A percentile compares a stretch with the other conserved stretches of the same genome.
phyloP scores from a whole-genome alignment of 2,888 invertebrate species.

The Tillus elongatus region DNA sequence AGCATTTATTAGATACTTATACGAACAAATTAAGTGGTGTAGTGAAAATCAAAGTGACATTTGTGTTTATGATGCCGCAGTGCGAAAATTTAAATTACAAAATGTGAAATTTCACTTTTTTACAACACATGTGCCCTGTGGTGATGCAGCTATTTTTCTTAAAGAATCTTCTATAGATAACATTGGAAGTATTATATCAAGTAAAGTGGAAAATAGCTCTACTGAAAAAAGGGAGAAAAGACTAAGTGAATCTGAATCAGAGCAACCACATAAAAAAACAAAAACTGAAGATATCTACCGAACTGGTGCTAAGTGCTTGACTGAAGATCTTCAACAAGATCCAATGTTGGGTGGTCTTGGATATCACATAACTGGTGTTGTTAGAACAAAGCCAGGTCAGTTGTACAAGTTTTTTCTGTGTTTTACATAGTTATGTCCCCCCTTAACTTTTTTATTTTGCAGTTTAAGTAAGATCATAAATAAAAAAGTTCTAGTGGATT shows the following conservation, averaged over 20 bases:
- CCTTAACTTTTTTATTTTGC: background rate
- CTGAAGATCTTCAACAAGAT: slow-evolving; percentile 50
- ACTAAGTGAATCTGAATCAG: no score
- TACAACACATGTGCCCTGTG: slow-evolving; percentile 83
- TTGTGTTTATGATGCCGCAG: slow-evolving; percentile 19
- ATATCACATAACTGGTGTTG: slow-evolving; percentile 61
- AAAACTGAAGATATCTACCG: slow-evolving; percentile 48
- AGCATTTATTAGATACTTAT: slow-evolving; percentile 69
- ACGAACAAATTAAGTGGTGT: slow-evolving; percentile 44
- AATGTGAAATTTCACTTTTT: slow-evolving; percentile 70
- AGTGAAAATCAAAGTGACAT: slow-evolving; percentile 17
- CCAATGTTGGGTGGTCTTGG: slow-evolving; percentile 46
- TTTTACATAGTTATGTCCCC: background rate
- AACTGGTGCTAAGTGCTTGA: slow-evolving; percentile 85
- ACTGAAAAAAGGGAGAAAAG: background rate
- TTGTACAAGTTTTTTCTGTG: background rate
- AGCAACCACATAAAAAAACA: slow-evolving; percentile 23
- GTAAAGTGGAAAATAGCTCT: background rate
- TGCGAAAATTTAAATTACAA: slow-evolving; percentile 26
- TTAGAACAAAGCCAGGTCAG: slow-evolving; percentile 78
- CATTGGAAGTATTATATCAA: slow-evolving; percentile 14
- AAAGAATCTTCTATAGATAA: slow-evolving; percentile 36
- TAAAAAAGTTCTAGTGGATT: no score
- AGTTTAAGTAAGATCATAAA: no score
- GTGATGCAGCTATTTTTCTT: slow-evolving; percentile 82